Evolutionary conservation across 2,888 invertebrate species (phyloP).

Genomic region (Aleiodes testaceus): DNA sequence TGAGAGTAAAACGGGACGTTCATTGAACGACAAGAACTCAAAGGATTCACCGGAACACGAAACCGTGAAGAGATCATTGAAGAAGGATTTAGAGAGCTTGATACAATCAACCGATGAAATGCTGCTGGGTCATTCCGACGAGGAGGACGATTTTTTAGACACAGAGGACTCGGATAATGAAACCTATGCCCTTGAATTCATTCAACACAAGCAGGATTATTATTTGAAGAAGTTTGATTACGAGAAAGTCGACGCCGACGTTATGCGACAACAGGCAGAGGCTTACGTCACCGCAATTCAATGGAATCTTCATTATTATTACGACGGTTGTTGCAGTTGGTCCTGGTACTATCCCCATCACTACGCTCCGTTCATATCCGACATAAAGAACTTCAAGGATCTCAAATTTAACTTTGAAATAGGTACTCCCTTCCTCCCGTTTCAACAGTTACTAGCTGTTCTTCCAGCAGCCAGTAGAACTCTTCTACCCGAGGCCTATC

Average conservation of each 20-base stretch:
- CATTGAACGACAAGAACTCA: constrained; percentile 73
- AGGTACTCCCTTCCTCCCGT: constrained; percentile 92
- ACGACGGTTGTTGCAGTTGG: constrained; percentile 97
- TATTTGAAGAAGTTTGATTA: constrained; percentile 93
- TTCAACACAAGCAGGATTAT: constrained; percentile 90
- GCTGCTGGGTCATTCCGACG: constrained; percentile 70
- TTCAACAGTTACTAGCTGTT: constrained; percentile 91
- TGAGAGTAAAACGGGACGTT: constrained; percentile 83
- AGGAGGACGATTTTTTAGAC: constrained; percentile 59
- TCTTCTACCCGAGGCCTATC: constrained; percentile 85
- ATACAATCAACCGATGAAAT: constrained; percentile 79
- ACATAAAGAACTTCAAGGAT: constrained; percentile 87
- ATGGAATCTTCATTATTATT: constrained; percentile 98
- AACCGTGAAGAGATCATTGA: constrained; percentile 55
- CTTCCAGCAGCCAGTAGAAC: constrained; percentile 89
- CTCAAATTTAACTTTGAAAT: constrained; percentile 87
- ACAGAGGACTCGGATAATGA: constrained; percentile 66
- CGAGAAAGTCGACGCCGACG: constrained; percentile 81
- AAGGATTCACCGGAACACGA: constrained; percentile 55
- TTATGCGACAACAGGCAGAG: constrained; percentile 86
- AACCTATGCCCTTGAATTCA: constrained; percentile 83
- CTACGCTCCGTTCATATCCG: constrained; percentile 97
- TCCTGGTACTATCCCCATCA: constrained; percentile 99
- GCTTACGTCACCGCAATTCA: constrained; percentile 95
- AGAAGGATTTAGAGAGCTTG: constrained; percentile 76